Evolutionary conservation across 2,113 vertebrate genomes (phyloP), one percentile per base, ranked within the genome.

Genomic region (Hymenochirus boettgeri): DNA sequence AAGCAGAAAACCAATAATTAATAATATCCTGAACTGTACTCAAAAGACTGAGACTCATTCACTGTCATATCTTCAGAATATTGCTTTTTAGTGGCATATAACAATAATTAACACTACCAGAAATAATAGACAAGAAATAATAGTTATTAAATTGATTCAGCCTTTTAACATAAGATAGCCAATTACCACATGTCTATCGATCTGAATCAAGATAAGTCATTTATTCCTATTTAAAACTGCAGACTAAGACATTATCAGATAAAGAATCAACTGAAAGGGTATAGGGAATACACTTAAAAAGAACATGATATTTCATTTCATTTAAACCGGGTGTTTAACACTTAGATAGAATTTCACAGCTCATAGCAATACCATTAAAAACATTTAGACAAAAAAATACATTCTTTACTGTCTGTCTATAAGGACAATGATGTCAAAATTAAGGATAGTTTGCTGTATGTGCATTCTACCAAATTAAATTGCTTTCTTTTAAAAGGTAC

Each of bases 171-270:
- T 65, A 48, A 1, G 23, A 26, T 26, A 57, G 54, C 35, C 45
- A 65, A 65, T 65, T 48, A 56, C 42, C 54, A 47, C 25, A 37
- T 50, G 63, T 57, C 37, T 33, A 57, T 65, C 48, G 63, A 65
- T 65, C 53, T 46, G 42, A 18, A 48, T 57, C 26, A 19, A n/a
- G 26, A 57, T 23, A 46, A 47, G 52, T 57, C 63, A 57, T 65
- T 24, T 27, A 26, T 23, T 22, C 13, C 39, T 26, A 55, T 55
- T 54, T 45, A 31, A 29, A 37, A 27, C 51, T 57, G 19, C 53
- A 17, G 51, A 19, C 62, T 15, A 11, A 6, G 24, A 19, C 2
- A n/a, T 18, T 19, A n/a, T 7, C 15, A 37, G 22, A 62, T 37
- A 12, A 51, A 37, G 33, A 4, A 22, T 35, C 2, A 7, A 13